Base-by-base conservation (phyloP, 2,797 vertebrate genomes). In the Ciconia nigra region DNA sequence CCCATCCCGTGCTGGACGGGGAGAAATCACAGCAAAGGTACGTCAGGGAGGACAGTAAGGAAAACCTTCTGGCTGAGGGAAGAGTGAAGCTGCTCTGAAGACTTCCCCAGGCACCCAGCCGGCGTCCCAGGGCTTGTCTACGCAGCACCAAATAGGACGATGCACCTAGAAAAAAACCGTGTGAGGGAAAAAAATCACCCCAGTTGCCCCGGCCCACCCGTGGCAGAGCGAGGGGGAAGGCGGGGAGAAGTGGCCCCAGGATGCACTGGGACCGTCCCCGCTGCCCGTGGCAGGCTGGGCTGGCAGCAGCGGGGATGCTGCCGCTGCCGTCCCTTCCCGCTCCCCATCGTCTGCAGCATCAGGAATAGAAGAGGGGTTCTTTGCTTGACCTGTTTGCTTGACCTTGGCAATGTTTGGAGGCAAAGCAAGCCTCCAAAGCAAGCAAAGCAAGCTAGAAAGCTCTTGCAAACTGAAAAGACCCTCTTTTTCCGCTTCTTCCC, bases 1-100 rank as follows among this genome's bases (percentile, higher is more conserved):
- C 41, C 49, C 69, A 17, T 22, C 22, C 49, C 0, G 3, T 26
- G 47, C 25, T 2, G 3, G 18, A 8, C 5, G 39, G 49, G 28
- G 28, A 47, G 59, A 55, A 55, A 47, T 47, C 41, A 4, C 24
- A 10, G 1, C 18, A 1, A 20, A n/a, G 22, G n/a, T 7, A 9
- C 2, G 0, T 16, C 17, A 2, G 37, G 55, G 42, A 57, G 59
- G 47, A 25, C 1, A 14, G n/a, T 5, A n/a, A 13, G 29, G 15
- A 55, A 62, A n/a, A 8, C 24, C 22, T 44, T 29, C 21, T 6
- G 26, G 8, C 10, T 9, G 57, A 26, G 58, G n/a, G n/a, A 22
- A 33, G 28, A 18, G 28, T 0, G 24, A 61, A 46, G 67, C 17
- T 65, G 37, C 59, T 42, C 42, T 18, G 49, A 39, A 57, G 51